These are phyloP conservation scores for Chrysolina americana DNA, from an alignment of 2,888 invertebrate species.

Conservation along the genomic window DNA sequence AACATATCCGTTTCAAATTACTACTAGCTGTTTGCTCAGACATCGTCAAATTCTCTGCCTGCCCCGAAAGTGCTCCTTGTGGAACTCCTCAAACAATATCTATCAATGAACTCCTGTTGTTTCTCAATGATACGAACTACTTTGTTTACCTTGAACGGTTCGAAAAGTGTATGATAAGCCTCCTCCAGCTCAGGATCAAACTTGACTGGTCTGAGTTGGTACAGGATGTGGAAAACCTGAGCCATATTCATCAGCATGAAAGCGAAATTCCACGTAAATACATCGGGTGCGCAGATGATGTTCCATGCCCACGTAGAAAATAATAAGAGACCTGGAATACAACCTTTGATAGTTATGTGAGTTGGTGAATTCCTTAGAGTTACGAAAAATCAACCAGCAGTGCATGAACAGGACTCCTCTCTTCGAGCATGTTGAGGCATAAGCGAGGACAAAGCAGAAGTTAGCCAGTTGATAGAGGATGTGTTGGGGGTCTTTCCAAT, in stretches of 20 bases:
- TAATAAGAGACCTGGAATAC: slow-evolving; percentile 80
- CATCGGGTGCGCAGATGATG: slow-evolving; percentile 88
- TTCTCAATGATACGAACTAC: no score
- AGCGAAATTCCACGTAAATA: slow-evolving; percentile 90
- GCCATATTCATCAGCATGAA: slow-evolving; percentile 86
- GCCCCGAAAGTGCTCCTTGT: no score
- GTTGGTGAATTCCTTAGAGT: slow-evolving; percentile 45
- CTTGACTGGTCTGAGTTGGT: slow-evolving; percentile 86
- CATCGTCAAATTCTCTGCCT: no score
- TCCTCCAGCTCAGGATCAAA: slow-evolving; percentile 89
- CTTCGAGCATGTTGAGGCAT: slow-evolving; percentile 83
- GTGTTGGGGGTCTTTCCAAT: slow-evolving; percentile 84
- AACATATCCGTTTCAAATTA: no score
- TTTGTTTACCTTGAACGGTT: slow-evolving; percentile 80
- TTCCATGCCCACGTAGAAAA: slow-evolving; percentile 93
- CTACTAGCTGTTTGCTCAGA: no score
- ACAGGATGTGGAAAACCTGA: slow-evolving; percentile 85
- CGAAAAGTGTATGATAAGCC: slow-evolving; percentile 83
- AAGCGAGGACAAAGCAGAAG: slow-evolving; percentile 83
- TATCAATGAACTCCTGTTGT: no score
- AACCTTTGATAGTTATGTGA: background rate
- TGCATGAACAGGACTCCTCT: slow-evolving; percentile 89
- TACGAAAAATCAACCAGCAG: slow-evolving; percentile 83
- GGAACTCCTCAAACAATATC: no score
- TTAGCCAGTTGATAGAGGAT: slow-evolving; percentile 83